phyloP scores from a whole-genome alignment of 2,113 vertebrate species.

The Scopus umbretta region DNA sequence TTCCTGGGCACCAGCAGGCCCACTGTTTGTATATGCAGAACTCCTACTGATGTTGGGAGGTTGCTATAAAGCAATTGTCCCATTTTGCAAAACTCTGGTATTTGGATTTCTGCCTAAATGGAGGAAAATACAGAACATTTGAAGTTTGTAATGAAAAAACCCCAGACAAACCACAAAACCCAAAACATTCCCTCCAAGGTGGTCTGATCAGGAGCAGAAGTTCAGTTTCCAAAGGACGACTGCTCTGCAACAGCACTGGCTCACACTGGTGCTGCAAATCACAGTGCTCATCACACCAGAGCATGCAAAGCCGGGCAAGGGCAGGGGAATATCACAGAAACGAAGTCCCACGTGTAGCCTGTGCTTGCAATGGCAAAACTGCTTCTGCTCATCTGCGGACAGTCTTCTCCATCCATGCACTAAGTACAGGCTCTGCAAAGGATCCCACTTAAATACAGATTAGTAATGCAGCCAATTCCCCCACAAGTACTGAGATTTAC shows the following conservation, averaged over 20 bases:
- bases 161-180: background rate
- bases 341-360: background rate
- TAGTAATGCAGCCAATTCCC: background rate
- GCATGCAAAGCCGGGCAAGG: rapidly evolving
- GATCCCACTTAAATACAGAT: background rate
- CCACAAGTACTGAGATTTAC: background rate
- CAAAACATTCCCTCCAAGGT: background rate
- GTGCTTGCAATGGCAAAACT: background rate
- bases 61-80: background rate
- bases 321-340: background rate
- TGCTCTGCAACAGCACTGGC: background rate
- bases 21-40: background rate
- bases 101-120: background rate
- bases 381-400: background rate
- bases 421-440: background rate
- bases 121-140: background rate
- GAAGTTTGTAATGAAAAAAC: background rate
- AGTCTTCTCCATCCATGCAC: background rate
- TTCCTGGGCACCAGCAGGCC: background rate
- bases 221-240: background rate
- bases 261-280: background rate
- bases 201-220: background rate
- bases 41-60: background rate
- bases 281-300: rapidly evolving
- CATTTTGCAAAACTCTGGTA: background rate